Base-by-base conservation (phyloP, 2,797 vertebrate species). In the Dromococcyx pavoninus region DNA sequence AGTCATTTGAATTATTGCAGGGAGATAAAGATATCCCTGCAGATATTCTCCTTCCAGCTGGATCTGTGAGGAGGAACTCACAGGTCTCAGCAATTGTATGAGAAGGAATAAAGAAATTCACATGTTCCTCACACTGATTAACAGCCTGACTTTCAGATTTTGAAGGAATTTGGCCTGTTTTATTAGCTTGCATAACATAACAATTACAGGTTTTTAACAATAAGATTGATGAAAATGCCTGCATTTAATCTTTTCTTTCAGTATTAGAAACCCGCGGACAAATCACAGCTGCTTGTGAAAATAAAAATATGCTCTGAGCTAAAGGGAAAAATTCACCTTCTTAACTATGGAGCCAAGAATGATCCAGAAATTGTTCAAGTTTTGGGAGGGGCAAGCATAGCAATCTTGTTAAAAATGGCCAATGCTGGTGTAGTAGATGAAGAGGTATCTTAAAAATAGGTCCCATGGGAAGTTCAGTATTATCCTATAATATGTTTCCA, bases 21-120 rank as follows among this genome's bases (percentile, higher is more conserved):
- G 32, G 41, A 88, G 83, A 90, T 90, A 83, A 85, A 90, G 61
- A 70, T 64, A 88, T 79, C 51, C 73, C 83, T 66, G 70, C 81
- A 78, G 80, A 85, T 48, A 60, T 21, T 17, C 18, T 56, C 18
- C 10, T 71, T 89, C 94, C 91, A 95, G 33, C 16, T 94, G 60
- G 13, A 72, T 67, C 44, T 61, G 10, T 33, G 10, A 66, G 41
- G 65, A 92, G 18, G 17, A 76, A 12, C 23, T 70, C 33, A 43
- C 18, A 23, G n/a, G n/a, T 51, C 51, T 82, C 3, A 0, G 28
- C 28, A 89, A 53, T 8, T 67, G 8, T 32, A 32, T 43, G 14
- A 60, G n/a, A 7, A 73, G 14, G 76, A 85, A 87, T 61, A 72
- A 48, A 88, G 5, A 46, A 70, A 76, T 41, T 62, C 56, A 61